Base-by-base conservation (phyloP, 2,797 vertebrate genomes). In the Pampus argenteus region DNA sequence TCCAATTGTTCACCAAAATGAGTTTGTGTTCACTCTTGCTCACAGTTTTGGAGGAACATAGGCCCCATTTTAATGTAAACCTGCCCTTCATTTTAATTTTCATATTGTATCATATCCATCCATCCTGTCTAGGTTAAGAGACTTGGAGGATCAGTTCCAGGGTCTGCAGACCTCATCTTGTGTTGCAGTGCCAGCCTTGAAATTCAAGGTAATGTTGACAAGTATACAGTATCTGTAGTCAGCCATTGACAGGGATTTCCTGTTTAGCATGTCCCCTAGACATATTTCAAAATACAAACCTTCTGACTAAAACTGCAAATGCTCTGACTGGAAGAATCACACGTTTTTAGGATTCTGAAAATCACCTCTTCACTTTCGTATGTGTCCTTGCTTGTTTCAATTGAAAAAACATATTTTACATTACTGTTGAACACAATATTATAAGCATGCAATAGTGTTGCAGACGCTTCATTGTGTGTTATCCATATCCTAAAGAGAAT, bases 91-190 rank as follows among this genome's bases (percentile, higher is more conserved):
- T 51, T 48, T 29, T 29, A 20, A 57, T 58, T 6, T 54, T 44
- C 15, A 17, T 28, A 11, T 17, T 45, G 23, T 14, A 6, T 34
- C 17, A 14, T 76, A 13, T 78, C 23, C 0, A 36, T 68, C 15
- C 5, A 22, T 74, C 18, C 22, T 29, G 58, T 54, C 47, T 78
- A 99, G 97, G 90, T 91, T 98, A 83, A 96, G 88, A 88, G 95
- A 97, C 79, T 90, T 98, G 92, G 96, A 98, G 88, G 95, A 97
- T 79, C 95, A 95, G 78, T 93, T 97, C 63, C 93, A 94, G 72
- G 93, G 92, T 72, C 85, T 98, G 76, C 96, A 95, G 80, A 91
- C 94, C 14, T 95, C 93, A 0, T 93, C 95, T 34, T 69, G 92
- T 85, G 90, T 91, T 60, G 93, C 95, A 63, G 86, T 93, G 66